Evolutionary conservation across 2,797 vertebrate species (phyloP).

Genomic region (Myiotriccus ornatus): DNA sequence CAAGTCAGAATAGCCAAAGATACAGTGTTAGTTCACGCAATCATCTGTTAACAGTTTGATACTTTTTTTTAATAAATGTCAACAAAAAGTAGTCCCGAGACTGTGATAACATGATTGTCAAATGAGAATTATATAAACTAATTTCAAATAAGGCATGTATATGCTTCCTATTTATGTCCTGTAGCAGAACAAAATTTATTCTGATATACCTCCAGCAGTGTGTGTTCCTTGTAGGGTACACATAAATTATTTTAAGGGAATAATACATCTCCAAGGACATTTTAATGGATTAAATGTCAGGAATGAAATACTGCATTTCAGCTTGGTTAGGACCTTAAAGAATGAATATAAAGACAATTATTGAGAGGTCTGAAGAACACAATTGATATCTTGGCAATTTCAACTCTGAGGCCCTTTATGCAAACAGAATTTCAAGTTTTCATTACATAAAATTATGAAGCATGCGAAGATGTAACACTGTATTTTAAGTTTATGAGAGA

Average conservation of each 20-base stretch:
- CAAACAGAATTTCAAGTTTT: not conserved
- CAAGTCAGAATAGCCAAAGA: not conserved
- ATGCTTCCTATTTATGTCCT: not conserved
- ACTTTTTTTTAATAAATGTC: rapidly evolving
- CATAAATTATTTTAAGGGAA: conserved; percentile 65
- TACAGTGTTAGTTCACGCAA: not conserved
- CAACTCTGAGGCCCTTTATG: not conserved
- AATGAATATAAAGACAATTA: conserved; percentile 61
- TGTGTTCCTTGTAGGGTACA: not conserved
- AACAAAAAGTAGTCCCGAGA: not conserved
- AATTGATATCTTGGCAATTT: conserved; percentile 40
- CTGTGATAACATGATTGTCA: not conserved
- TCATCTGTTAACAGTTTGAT: not conserved
- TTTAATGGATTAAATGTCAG: conserved; percentile 76
- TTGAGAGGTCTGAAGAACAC: conserved; percentile 30
- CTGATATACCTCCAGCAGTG: not conserved
- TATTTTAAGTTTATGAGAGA: not conserved
- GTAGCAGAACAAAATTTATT: not conserved
- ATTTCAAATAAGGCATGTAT: not conserved
- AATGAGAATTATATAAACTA: not conserved
- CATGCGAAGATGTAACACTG: not conserved
- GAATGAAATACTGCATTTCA: conserved; percentile 75
- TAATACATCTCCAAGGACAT: conserved; percentile 73
- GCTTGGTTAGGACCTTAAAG: conserved; percentile 45
- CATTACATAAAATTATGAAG: not conserved